Evolutionary conservation across 2,888 invertebrate genomes (phyloP).

Genomic region (Lasioglossum pauxillum): DNA sequence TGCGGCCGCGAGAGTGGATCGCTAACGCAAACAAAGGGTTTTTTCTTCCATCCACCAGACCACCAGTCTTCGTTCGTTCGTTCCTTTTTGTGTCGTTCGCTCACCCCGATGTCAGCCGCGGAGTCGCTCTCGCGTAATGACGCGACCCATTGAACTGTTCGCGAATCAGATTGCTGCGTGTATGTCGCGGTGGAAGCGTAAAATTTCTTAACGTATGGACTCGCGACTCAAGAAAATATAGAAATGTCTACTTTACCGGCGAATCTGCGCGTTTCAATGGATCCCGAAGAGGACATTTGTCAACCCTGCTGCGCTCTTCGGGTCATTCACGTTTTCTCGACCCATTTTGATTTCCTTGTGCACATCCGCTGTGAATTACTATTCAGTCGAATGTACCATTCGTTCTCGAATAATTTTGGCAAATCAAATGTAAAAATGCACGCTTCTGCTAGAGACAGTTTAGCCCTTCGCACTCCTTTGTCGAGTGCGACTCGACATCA

Average conservation of each 20-base stretch:
- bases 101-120: background rate
- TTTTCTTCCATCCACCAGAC: background rate
- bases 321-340: background rate
- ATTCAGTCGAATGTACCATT: background rate
- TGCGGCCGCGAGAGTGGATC: slow-evolving; percentile 31
- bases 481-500: no score
- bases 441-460: no score
- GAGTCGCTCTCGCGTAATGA: background rate
- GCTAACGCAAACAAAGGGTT: slow-evolving; percentile 23
- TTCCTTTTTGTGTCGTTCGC: background rate
- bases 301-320: background rate
- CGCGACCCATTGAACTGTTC: slow-evolving; percentile 17
- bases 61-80: background rate
- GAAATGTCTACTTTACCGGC: background rate
- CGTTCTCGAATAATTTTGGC: background rate
- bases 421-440: background rate
- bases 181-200: background rate
- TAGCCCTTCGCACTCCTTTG: no score
- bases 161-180: background rate
- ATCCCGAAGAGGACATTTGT: background rate
- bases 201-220: background rate
- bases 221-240: background rate
- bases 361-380: background rate
- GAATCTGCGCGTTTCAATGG: background rate
- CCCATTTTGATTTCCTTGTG: background rate